Conservation (phyloP, 1,140 invertebrate species). For the Pseudomyrmex gracilis region DNA sequence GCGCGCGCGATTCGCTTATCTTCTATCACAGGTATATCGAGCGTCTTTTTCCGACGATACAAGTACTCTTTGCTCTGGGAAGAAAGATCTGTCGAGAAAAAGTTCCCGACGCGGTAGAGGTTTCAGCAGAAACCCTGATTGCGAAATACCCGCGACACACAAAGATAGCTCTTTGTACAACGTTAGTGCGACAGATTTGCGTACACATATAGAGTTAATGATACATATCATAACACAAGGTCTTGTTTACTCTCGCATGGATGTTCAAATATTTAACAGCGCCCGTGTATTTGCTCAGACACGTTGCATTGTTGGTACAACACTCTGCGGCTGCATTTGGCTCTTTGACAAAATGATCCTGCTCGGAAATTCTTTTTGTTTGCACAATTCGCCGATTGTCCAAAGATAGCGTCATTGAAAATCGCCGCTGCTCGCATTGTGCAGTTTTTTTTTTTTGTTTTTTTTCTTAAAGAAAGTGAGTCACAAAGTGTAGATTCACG, state of each 20-base stretch:
- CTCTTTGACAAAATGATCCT: constrained; percentile 56
- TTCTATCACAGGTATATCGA: neutral
- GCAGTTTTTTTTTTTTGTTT: neutral
- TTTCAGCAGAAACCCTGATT: constrained; percentile 19
- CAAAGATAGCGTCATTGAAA: constrained; percentile 51
- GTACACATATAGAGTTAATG: constrained; percentile 42
- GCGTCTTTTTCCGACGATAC: neutral
- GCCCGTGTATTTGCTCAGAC: constrained; percentile 54
- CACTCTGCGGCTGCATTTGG: constrained; percentile 49
- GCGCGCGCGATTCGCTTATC: neutral
- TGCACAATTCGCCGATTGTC: constrained; percentile 43
- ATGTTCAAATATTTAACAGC: constrained; percentile 57
- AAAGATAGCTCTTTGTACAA: constrained; percentile 25
- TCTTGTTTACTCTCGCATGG: constrained; percentile 38
- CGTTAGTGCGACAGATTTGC: constrained; percentile 46
- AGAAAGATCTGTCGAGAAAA: neutral
- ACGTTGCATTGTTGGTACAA: constrained; percentile 52
- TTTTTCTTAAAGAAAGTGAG: constrained; percentile 5
- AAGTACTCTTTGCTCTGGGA: neutral
- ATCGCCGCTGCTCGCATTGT: neutral
- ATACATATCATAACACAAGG: constrained; percentile 58
- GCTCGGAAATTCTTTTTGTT: constrained; percentile 44
- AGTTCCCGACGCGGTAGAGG: neutral
- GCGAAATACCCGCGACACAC: constrained; percentile 20
- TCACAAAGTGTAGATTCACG: neutral